phyloP scores from a whole-genome alignment of 1,140 invertebrate genomes.

The Lepidurus arcticus region DNA sequence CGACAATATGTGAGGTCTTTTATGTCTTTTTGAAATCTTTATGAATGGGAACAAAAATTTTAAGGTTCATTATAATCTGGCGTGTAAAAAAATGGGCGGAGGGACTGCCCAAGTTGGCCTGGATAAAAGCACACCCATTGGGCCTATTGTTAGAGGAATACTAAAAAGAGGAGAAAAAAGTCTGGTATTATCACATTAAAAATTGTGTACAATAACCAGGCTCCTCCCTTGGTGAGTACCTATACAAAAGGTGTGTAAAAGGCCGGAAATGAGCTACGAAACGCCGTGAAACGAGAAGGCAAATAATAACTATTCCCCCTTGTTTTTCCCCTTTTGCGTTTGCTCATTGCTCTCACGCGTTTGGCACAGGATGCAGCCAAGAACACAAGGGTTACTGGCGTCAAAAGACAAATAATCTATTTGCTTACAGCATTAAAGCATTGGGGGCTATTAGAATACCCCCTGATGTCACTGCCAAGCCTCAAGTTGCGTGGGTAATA shows the following conservation, averaged over 20 bases:
- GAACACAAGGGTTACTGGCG: background rate
- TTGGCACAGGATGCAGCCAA: background rate
- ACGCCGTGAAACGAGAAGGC: background rate
- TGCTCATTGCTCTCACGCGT: slow-evolving; percentile 14
- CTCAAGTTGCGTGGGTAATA: slow-evolving; percentile 10
- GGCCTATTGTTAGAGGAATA: background rate
- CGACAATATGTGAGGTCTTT: no score
- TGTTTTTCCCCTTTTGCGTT: background rate
- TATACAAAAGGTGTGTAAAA: background rate
- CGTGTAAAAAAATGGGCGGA: no score
- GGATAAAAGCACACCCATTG: no score
- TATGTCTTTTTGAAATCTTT: no score
- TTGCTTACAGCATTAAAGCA: background rate
- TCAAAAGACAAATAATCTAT: slow-evolving; percentile 7
- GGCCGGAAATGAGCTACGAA: background rate
- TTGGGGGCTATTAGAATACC: slow-evolving; percentile 4
- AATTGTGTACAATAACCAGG: background rate
- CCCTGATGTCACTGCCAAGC: background rate
- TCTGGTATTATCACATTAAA: background rate
- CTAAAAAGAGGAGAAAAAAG: background rate
- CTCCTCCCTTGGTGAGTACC: background rate
- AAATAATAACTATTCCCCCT: background rate
- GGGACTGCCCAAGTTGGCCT: no score
- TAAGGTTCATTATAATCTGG: no score
- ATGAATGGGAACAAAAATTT: no score